Conservation (phyloP, 2,113 vertebrate species). For the Anhinga anhinga region DNA sequence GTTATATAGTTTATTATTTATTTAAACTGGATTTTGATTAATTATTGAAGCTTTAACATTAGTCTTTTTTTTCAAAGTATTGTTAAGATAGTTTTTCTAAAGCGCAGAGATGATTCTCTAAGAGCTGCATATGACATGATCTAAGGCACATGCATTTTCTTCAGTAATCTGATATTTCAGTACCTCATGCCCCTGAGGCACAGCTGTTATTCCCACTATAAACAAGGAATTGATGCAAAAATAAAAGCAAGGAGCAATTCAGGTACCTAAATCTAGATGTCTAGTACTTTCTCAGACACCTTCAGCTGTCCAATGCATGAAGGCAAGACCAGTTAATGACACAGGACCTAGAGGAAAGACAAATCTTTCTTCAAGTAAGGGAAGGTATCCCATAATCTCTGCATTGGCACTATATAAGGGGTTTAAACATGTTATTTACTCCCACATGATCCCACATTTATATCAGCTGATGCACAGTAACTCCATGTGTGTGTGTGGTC, state of each 20-base stretch:
- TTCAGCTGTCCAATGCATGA: background rate
- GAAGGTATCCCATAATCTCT: background rate
- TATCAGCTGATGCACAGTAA: background rate
- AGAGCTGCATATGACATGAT: background rate
- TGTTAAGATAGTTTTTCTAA: background rate
- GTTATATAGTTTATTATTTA: constrained; percentile 37
- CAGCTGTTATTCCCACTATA: background rate
- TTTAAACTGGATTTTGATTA: constrained; percentile 34
- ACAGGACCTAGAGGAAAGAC: background rate
- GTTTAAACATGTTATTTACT: background rate
- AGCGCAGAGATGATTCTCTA: background rate
- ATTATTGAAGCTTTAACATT: constrained; percentile 12
- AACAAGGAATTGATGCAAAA: background rate
- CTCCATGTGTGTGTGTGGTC: accelerated
- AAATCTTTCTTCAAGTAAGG: background rate
- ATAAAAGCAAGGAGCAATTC: background rate
- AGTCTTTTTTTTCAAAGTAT: background rate
- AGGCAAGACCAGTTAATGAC: background rate
- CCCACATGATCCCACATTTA: background rate
- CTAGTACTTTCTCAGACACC: background rate
- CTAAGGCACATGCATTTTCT: background rate
- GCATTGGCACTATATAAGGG: background rate
- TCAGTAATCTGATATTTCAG: background rate
- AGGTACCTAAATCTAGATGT: background rate
- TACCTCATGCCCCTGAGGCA: background rate